Conservation (phyloP, 2,113 vertebrate genomes). For the Crocuta crocuta region DNA sequence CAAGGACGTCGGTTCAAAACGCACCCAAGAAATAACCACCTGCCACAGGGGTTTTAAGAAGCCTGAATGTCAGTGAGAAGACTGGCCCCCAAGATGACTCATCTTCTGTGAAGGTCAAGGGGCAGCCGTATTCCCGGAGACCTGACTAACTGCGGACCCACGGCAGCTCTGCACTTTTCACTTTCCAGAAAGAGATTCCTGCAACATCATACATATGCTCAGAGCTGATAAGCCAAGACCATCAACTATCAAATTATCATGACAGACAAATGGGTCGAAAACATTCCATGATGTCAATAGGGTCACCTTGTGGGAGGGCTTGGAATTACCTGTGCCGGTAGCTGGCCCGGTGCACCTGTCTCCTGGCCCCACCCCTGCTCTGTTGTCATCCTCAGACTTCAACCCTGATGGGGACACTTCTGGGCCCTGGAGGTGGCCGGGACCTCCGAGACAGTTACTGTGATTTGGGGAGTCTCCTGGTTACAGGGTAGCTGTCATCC, state of each 20-base stretch:
- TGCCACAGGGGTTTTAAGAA: neutral
- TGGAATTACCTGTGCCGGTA: neutral
- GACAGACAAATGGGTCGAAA: accelerated
- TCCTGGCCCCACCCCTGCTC: neutral
- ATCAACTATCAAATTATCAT: neutral
- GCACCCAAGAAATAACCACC: neutral
- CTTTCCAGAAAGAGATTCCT: neutral
- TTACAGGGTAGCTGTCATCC: accelerated
- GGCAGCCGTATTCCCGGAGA: too few species aligned
- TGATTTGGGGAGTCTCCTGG: too few species aligned
- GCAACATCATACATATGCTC: accelerated
- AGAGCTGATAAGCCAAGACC: neutral
- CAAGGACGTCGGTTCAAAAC: neutral
- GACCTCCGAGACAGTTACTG: neutral
- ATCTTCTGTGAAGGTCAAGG: neutral
- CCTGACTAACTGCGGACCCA: accelerated
- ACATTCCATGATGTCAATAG: neutral
- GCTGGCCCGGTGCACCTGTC: too few species aligned
- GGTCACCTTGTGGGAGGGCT: too few species aligned
- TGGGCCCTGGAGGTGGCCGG: too few species aligned
- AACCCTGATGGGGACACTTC: accelerated
- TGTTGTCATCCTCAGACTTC: neutral
- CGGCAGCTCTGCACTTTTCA: accelerated
- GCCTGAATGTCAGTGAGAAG: neutral
- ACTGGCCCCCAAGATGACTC: too few species aligned